Evolutionary conservation across 1,140 invertebrate species (phyloP).

Genomic region (Aphelinus atriplicis): DNA sequence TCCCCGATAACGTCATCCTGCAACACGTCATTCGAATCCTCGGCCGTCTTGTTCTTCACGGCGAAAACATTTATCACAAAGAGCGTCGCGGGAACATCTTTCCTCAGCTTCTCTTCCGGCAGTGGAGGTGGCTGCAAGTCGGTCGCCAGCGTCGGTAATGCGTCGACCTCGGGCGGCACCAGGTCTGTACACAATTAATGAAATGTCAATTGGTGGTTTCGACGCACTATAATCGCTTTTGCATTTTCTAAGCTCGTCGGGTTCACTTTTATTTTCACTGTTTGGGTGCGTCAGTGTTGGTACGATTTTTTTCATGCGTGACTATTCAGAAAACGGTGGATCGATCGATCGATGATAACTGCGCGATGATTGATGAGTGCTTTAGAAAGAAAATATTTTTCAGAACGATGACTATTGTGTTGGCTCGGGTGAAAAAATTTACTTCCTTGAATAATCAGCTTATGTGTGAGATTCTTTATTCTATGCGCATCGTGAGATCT

Average conservation of each 20-base stretch:
- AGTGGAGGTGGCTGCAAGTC: slow-evolving; percentile 53
- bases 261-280: neutral
- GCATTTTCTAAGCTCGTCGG: neutral
- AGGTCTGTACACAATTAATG: slow-evolving; percentile 10
- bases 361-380: neutral
- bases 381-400: slow-evolving; percentile 7
- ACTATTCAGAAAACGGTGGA: neutral
- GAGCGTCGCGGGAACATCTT: slow-evolving; percentile 41
- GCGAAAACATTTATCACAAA: slow-evolving; percentile 61
- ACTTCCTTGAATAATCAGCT: neutral
- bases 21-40: slow-evolving; percentile 43
- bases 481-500: neutral
- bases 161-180: slow-evolving; percentile 21
- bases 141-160: slow-evolving; percentile 49
- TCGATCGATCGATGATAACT: no score
- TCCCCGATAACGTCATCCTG: slow-evolving; percentile 43
- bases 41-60: slow-evolving; percentile 54
- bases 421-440: no score
- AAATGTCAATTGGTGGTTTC: slow-evolving; percentile 7
- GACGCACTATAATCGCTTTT: neutral
- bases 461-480: neutral
- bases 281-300: neutral
- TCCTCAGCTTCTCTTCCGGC: slow-evolving; percentile 27
- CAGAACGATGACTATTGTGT: no score
- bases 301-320: neutral